Evolutionary conservation across 2,888 invertebrate genomes (phyloP).

Genomic region (Trachelus stipa): DNA sequence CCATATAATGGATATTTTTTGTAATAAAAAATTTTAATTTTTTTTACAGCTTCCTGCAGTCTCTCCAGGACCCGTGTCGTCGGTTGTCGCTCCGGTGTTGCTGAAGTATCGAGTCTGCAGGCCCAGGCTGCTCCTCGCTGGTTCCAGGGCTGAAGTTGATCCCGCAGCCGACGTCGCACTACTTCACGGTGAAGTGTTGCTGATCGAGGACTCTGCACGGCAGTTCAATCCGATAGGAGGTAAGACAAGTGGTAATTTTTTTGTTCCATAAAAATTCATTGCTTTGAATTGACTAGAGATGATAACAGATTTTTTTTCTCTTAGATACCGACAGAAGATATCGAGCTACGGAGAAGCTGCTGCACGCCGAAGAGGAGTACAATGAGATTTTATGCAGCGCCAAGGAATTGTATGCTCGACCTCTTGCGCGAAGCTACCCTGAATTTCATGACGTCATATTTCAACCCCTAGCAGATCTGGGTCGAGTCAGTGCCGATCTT

Average conservation of each 20-base stretch:
- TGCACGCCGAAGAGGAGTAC: conserved; percentile 66
- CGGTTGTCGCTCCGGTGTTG: conserved; percentile 60
- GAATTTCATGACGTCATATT: conserved; percentile 62
- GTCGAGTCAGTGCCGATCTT: conserved; percentile 51
- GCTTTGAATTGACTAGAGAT: background rate
- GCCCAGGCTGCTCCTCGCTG: conserved; percentile 72
- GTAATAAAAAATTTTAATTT: background rate
- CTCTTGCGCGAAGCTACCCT: conserved; percentile 65
- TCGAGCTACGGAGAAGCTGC: conserved; percentile 64
- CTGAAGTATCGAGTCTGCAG: conserved; percentile 61
- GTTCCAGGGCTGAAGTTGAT: conserved; percentile 74
- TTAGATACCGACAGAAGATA: conserved; percentile 64
- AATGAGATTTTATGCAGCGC: conserved; percentile 71
- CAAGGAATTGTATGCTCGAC: conserved; percentile 74
- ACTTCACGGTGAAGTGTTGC: conserved; percentile 74
- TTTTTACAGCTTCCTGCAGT: conserved; percentile 53
- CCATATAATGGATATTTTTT: background rate
- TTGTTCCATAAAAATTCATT: background rate
- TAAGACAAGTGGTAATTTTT: conserved; percentile 26
- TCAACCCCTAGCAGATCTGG: conserved; percentile 57
- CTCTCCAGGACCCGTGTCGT: conserved; percentile 58
- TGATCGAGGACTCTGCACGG: conserved; percentile 72
- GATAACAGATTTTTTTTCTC: background rate
- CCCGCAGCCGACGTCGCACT: conserved; percentile 71
- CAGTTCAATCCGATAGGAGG: conserved; percentile 71